A percentile compares a stretch with the other conserved stretches of the same genome.
phyloP scores from a whole-genome alignment of 1,140 invertebrate species.

The Drosophila ohnishii region DNA sequence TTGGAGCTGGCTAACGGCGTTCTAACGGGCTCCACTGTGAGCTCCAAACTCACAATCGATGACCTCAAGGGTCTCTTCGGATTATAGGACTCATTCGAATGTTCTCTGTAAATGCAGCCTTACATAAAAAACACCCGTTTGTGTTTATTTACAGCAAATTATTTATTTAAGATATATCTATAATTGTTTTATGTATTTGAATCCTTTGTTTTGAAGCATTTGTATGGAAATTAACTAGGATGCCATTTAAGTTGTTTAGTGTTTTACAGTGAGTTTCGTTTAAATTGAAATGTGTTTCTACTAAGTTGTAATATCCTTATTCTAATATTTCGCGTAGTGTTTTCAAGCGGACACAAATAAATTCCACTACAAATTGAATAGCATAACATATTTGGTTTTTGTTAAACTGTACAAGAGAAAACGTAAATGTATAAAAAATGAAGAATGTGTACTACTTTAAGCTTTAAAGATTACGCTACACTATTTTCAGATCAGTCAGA shows the following conservation, averaged over 20 bases:
- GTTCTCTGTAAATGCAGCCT: neutral
- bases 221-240: constrained; percentile 49
- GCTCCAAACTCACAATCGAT: constrained; percentile 88
- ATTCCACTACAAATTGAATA: constrained; percentile 77
- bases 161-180: constrained; percentile 53
- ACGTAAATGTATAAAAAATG: constrained; percentile 1
- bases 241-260: constrained; percentile 49
- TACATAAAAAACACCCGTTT: neutral
- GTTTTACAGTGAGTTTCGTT: constrained; percentile 47
- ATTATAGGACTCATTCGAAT: constrained; percentile 77
- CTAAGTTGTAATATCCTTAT: constrained; percentile 47
- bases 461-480: constrained; percentile 39
- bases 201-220: constrained; percentile 38
- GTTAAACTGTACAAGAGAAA: constrained; percentile 33
- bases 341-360: constrained; percentile 50
- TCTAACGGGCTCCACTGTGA: constrained; percentile 86
- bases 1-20: constrained; percentile 90
- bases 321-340: constrained; percentile 42
- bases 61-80: constrained; percentile 92
- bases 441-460: constrained; percentile 23
- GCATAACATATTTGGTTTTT: constrained; percentile 76
- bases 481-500: constrained; percentile 22
- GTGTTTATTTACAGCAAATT: constrained; percentile 49
- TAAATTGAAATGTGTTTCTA: constrained; percentile 36
- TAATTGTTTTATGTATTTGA: constrained; percentile 42